Evolutionary conservation across 2,888 invertebrate species (phyloP).

Genomic region (Chalcis sispes): DNA sequence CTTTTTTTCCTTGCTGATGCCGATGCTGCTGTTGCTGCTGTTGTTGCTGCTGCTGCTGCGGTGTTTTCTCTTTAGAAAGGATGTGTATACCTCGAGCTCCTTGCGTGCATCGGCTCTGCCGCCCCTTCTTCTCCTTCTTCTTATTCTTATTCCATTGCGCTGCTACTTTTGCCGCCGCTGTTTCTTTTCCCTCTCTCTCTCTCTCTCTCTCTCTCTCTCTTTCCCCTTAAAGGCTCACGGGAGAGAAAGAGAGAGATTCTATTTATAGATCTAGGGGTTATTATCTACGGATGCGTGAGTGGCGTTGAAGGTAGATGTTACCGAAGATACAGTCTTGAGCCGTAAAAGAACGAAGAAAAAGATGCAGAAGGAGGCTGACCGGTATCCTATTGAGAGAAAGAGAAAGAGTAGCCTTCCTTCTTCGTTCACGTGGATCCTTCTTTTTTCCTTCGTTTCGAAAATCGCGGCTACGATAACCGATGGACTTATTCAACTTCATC

Average conservation of each 20-base stretch:
- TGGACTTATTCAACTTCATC: slow-evolving; percentile 33
- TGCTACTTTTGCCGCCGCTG: background rate
- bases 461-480: slow-evolving; percentile 40
- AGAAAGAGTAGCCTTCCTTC: background rate
- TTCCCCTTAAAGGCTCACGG: slow-evolving; percentile 20
- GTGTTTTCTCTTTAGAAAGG: slow-evolving; percentile 52
- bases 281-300: slow-evolving; percentile 63
- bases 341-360: background rate
- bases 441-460: background rate
- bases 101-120: slow-evolving; percentile 60
- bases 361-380: slow-evolving; percentile 4
- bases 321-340: slow-evolving; percentile 30
- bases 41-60: slow-evolving; percentile 3
- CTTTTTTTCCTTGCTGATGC: background rate
- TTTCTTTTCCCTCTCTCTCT: background rate
- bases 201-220: background rate
- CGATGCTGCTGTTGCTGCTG: slow-evolving; percentile 47
- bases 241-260: slow-evolving; percentile 37
- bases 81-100: slow-evolving; percentile 62
- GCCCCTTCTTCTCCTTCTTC: slow-evolving; percentile 47
- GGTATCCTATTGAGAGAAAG: slow-evolving; percentile 20
- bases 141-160: background rate
- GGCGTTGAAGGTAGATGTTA: slow-evolving; percentile 54
- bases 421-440: background rate
- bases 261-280: slow-evolving; percentile 62